Percentiles rank a stretch among this genome's conserved stretches.
Conservation (phyloP, 2,797 vertebrate genomes). For the Channallabes apus region DNA sequence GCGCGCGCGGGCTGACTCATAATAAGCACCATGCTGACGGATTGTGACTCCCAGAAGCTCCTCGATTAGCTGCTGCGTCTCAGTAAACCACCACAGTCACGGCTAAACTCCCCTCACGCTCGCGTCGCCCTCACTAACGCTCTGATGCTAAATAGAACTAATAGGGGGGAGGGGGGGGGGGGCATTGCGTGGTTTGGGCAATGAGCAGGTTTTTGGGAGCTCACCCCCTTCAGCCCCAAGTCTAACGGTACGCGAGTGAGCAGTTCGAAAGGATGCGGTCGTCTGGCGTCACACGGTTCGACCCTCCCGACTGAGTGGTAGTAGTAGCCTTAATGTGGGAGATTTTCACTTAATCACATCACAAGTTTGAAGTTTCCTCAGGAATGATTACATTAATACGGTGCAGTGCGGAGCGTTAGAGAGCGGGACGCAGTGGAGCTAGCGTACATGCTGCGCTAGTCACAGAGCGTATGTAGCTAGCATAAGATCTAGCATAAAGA, state of each 20-base stretch:
- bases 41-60: constrained; percentile 49
- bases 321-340: too few species aligned
- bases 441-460: neutral
- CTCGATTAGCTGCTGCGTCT: constrained; percentile 44
- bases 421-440: neutral
- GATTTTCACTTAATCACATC: neutral
- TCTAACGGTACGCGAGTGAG: too few species aligned
- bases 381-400: neutral
- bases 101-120: constrained; percentile 40
- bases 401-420: neutral
- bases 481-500: neutral
- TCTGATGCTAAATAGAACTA: neutral
- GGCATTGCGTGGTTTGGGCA: too few species aligned
- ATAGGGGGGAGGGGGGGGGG: neutral
- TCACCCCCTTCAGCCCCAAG: neutral
- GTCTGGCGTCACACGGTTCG: too few species aligned
- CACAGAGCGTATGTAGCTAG: neutral
- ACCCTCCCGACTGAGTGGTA: too few species aligned
- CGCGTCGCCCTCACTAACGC: constrained; percentile 44
- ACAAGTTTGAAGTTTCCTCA: neutral
- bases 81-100: constrained; percentile 49
- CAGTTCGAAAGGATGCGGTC: too few species aligned
- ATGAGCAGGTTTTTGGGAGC: constrained; percentile 25
- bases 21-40: constrained; percentile 57
- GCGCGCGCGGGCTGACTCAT: constrained; percentile 50